phyloP scores from a whole-genome alignment of 2,888 invertebrate species.

The Anthophora plumipes region DNA sequence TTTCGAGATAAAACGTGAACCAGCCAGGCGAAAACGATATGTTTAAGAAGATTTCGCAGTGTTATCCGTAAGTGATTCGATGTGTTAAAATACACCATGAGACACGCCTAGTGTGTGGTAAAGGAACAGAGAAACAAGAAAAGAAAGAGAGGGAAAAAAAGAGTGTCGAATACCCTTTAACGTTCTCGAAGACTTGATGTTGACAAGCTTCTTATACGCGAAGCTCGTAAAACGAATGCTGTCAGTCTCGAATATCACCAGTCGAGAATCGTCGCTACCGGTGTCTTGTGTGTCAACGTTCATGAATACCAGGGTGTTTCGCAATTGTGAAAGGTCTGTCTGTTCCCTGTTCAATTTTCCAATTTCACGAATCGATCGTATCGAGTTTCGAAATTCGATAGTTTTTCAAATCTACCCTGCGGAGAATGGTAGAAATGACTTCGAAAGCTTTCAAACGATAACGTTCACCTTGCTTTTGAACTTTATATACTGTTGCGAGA shows the following conservation, averaged over 20 bases:
- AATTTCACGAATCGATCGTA: background rate
- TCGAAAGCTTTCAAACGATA: too few species aligned
- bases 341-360: background rate
- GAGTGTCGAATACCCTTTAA: background rate
- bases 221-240: background rate
- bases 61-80: background rate
- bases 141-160: too few species aligned
- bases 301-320: background rate
- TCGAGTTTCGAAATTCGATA: too few species aligned
- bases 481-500: too few species aligned
- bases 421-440: too few species aligned
- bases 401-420: too few species aligned
- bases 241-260: background rate
- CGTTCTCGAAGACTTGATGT: background rate
- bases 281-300: background rate
- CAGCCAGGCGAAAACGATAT: constrained; percentile 1
- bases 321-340: background rate
- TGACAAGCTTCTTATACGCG: background rate
- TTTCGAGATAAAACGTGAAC: constrained; percentile 13
- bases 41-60: constrained; percentile 11
- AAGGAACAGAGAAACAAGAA: too few species aligned
- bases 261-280: background rate
- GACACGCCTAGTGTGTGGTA: too few species aligned
- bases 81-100: background rate
- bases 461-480: too few species aligned